Percentiles rank a stretch among this genome's conserved stretches.
Conservation (phyloP, 2,888 invertebrate genomes). For the Meteorus colon region DNA sequence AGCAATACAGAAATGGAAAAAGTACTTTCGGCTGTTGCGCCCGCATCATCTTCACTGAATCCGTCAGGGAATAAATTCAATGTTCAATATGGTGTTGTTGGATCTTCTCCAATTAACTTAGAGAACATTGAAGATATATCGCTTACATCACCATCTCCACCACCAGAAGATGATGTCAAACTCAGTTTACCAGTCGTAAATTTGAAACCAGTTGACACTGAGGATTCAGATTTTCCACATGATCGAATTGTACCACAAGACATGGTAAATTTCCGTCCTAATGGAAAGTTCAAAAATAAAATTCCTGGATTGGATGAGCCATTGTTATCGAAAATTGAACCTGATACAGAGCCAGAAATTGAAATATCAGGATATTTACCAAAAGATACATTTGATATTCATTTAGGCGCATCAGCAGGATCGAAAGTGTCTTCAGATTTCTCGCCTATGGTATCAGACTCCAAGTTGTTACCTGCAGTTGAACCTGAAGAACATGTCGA, state of each 20-base stretch:
- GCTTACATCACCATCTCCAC: slow-evolving; percentile 19
- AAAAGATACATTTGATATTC: slow-evolving; percentile 64
- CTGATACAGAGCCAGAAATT: slow-evolving; percentile 55
- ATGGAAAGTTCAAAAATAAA: slow-evolving; percentile 67
- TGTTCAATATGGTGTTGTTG: slow-evolving; percentile 1
- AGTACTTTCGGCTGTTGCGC: slow-evolving; percentile 37
- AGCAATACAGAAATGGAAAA: slow-evolving; percentile 61
- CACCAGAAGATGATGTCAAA: slow-evolving; percentile 37
- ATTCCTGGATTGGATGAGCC: slow-evolving; percentile 53
- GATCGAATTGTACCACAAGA: slow-evolving; percentile 66
- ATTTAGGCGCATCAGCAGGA: slow-evolving; percentile 59
- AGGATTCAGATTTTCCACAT: slow-evolving; percentile 63
- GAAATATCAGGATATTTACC: slow-evolving; percentile 66
- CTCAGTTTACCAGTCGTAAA: slow-evolving; percentile 50
- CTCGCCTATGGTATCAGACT: slow-evolving; percentile 9
- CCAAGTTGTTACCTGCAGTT: background rate
- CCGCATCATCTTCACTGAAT: slow-evolving; percentile 36
- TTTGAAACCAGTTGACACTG: slow-evolving; percentile 58
- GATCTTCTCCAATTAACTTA: slow-evolving; percentile 6
- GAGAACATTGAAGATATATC: slow-evolving; percentile 21
- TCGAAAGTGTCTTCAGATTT: background rate
- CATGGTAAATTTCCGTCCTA: slow-evolving; percentile 63
- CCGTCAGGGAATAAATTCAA: slow-evolving; percentile 20
- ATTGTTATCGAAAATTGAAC: background rate
- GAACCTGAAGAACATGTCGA: background rate